Percentiles rank a stretch among this genome's conserved stretches.
Evolutionary conservation across 2,888 invertebrate genomes (phyloP).

Genomic region (Hymenopus coronatus): DNA sequence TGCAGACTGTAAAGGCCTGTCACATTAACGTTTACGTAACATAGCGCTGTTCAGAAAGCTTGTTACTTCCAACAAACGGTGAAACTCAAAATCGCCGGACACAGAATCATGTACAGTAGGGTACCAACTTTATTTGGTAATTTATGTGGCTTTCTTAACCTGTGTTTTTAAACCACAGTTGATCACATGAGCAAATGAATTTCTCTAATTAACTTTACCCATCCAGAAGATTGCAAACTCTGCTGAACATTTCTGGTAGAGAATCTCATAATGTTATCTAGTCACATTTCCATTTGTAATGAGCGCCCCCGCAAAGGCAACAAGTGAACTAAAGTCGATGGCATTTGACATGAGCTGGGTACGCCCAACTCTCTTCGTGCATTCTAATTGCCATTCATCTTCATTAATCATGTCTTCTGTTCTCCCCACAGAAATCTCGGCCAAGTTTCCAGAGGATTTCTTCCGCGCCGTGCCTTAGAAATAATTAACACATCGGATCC

Average conservation of each 20-base stretch:
- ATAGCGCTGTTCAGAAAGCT: too few species aligned
- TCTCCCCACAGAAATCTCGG: neutral
- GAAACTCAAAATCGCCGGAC: too few species aligned
- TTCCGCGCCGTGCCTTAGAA: neutral
- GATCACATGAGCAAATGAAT: too few species aligned
- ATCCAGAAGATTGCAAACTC: neutral
- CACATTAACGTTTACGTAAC: too few species aligned
- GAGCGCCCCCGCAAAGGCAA: neutral
- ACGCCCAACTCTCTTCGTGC: neutral
- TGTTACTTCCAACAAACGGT: too few species aligned
- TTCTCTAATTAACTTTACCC: too few species aligned
- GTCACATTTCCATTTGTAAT: neutral
- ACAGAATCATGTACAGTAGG: too few species aligned
- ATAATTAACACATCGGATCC: neutral
- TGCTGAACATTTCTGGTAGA: neutral
- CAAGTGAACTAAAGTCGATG: neutral
- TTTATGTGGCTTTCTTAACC: too few species aligned
- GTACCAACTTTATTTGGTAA: too few species aligned
- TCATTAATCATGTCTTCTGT: neutral
- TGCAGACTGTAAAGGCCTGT: too few species aligned
- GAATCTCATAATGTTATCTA: neutral
- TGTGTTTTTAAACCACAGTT: too few species aligned
- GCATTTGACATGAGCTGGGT: neutral
- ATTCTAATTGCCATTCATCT: neutral
- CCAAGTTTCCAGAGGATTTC: neutral